phyloP scores from a whole-genome alignment of 2,888 invertebrate species.

The Lysandra coridon region DNA sequence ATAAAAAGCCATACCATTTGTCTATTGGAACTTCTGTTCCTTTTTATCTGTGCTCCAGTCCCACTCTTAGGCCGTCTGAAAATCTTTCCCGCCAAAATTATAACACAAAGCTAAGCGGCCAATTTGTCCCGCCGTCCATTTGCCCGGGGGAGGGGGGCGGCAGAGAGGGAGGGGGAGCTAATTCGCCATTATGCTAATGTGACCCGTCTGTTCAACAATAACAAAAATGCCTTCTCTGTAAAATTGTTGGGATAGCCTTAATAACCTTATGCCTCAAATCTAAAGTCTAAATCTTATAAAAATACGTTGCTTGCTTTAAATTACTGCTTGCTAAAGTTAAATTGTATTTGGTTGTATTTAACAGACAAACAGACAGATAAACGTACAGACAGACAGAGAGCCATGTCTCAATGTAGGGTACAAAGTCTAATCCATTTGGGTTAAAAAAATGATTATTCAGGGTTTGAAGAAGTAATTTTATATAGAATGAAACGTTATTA shows the following conservation, averaged over 20 bases:
- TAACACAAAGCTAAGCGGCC: constrained; percentile 4
- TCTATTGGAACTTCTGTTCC: too few species aligned
- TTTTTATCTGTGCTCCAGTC: neutral
- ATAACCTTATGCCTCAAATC: neutral
- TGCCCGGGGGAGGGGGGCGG: neutral
- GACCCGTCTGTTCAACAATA: constrained; percentile 4
- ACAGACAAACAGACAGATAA: too few species aligned
- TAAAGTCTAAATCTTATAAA: neutral
- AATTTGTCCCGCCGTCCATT: constrained; percentile 6
- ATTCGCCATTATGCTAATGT: constrained; percentile 18
- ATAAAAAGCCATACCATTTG: too few species aligned
- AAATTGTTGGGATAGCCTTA: neutral
- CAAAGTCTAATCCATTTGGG: too few species aligned
- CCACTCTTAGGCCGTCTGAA: neutral
- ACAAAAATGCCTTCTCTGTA: neutral
- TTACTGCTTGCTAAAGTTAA: too few species aligned
- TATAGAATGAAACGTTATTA: neutral
- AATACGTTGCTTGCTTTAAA: too few species aligned
- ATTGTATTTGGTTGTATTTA: too few species aligned
- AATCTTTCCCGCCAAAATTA: neutral
- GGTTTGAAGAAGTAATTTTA: neutral
- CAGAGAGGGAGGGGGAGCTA: neutral
- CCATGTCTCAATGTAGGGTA: too few species aligned
- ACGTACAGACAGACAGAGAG: neutral
- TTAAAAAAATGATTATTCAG: too few species aligned